Evolutionary conservation across 92 coral and sea anemone species (phyloP), one percentile per base, ranked within the genome.

Genomic region (Heliopora coerulea): DNA sequence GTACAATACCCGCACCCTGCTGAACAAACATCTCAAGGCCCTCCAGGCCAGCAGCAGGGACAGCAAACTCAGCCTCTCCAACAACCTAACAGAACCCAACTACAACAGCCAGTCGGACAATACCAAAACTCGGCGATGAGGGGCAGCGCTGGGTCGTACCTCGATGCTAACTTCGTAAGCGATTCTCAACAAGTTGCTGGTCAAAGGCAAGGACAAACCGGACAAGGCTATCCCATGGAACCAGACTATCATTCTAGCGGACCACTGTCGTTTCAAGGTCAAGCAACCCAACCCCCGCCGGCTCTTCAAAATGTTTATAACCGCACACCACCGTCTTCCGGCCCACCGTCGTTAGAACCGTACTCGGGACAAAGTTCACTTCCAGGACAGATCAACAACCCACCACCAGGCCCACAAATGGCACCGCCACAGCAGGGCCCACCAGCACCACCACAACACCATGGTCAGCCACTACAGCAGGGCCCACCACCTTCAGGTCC

Each of bases 341-440:
- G 83, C 13, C 83, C 89, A 56, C 59, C 86, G 1, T 82, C 83
- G 8, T 78, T 79, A 67, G 86, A 81, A 46, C 70, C 64, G 17
- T 75, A 68, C 42, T 78, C 50, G 41, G 86, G 74, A n/a, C 83
- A 74, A 7, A 62, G 68, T 21, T 54, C 80, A 1, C 62, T 82
- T 13, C 80, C 56, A 59, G 80, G 41, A 18, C 80, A 37, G 49
- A 66, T 72, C 44, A 64, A 70, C 39, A 49, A 49, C 49, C 39
- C 75, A 26, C 56, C 73, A 15, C 62, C 75, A 3, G 77, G 78
- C 7, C 79, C 81, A 30, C 81, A 78, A 14, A 78, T 72, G 63
- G 49, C 81, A 23, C 88, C 84, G 13, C 64, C 70, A n/a, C 91
- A 88, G 75, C 78, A 83, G 49, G 80, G 72, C 65, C 89, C 82